Percentiles rank a stretch among this genome's conserved stretches.
phyloP scores from a whole-genome alignment of 2,113 vertebrate species.

The Neopipo cinnamomea region DNA sequence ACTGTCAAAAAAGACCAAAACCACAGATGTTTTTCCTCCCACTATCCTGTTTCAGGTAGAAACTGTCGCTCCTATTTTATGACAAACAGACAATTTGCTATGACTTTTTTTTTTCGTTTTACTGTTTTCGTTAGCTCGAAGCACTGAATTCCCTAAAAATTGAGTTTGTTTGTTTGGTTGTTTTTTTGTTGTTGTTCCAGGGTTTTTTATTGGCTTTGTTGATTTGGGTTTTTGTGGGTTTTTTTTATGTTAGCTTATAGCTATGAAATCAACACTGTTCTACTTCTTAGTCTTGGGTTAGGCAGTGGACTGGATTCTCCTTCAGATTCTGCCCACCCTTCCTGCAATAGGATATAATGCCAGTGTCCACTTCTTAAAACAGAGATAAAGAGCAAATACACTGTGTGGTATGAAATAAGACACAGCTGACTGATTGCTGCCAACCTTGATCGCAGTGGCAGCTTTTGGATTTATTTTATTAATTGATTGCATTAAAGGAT shows the following conservation, averaged over 20 bases:
- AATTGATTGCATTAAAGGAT: neutral
- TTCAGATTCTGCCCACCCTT: neutral
- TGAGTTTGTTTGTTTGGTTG: neutral
- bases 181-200: too few species aligned
- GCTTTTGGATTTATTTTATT: neutral
- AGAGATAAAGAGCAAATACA: neutral
- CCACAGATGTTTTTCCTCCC: neutral
- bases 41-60: neutral
- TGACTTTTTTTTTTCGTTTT: neutral
- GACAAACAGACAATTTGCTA: neutral
- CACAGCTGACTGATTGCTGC: neutral
- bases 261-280: neutral
- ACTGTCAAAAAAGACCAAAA: neutral
- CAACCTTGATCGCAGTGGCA: neutral
- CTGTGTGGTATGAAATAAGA: neutral
- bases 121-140: neutral
- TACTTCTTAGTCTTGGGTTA: neutral
- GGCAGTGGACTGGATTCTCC: neutral
- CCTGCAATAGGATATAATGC: neutral
- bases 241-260: neutral
- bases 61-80: neutral
- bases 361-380: neutral
- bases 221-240: neutral
- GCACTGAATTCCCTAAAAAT: neutral
- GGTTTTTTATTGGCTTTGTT: neutral